phyloP scores from a whole-genome alignment of 1,140 invertebrate genomes.

The Lordiphosa mommai region DNA sequence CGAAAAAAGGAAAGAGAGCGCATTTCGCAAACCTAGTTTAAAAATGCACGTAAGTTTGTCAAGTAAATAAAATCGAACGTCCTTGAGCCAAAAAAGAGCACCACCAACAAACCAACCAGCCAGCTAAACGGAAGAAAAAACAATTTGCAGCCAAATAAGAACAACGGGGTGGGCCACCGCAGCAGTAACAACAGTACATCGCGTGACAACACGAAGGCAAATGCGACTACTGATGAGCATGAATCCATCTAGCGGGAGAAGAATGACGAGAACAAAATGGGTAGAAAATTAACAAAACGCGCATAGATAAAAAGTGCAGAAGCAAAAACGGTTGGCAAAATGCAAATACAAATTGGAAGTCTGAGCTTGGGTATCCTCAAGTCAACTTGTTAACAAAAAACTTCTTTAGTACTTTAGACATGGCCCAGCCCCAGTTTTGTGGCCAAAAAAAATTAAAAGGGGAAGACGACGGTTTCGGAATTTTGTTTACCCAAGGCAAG shows the following conservation, averaged over 20 bases:
- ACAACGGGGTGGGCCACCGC: slow-evolving; percentile 1
- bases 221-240: slow-evolving; percentile 61
- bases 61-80: slow-evolving; percentile 66
- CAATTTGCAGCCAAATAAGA: slow-evolving; percentile 63
- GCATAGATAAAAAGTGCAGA: slow-evolving; percentile 49
- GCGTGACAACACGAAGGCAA: slow-evolving; percentile 66
- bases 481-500: slow-evolving; percentile 49
- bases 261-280: slow-evolving; percentile 61
- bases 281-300: slow-evolving; percentile 73
- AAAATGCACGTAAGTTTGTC: slow-evolving; percentile 53
- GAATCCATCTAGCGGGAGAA: slow-evolving; percentile 33
- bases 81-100: slow-evolving; percentile 60
- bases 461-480: neutral
- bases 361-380: slow-evolving; percentile 31
- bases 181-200: slow-evolving; percentile 39
- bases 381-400: slow-evolving; percentile 54
- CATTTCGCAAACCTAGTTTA: slow-evolving; percentile 26
- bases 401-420: slow-evolving; percentile 41
- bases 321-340: neutral
- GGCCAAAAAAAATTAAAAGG: slow-evolving; percentile 1
- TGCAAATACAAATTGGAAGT: slow-evolving; percentile 65
- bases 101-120: slow-evolving; percentile 26
- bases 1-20: neutral
- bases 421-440: slow-evolving; percentile 26
- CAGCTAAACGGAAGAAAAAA: slow-evolving; percentile 35